Base-by-base conservation (phyloP, 1,140 invertebrate species). In the Colletes latitarsis region DNA sequence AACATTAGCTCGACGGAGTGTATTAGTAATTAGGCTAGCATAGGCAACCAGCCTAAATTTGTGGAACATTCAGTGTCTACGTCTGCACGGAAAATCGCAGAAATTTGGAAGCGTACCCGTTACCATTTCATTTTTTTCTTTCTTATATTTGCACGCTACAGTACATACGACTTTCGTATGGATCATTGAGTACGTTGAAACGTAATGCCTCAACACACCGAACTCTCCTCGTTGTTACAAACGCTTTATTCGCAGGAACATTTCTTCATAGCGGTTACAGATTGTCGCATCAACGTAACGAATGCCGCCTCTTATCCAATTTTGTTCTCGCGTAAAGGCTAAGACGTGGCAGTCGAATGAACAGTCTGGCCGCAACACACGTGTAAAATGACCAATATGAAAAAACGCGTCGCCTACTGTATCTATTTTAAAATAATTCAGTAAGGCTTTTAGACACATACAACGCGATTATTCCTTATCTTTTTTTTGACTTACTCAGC, bases 1-100 rank as follows among this genome's bases (percentile, higher is more conserved):
- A 75, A 75, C 63, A 80, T 75, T 75, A 80, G 72, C 66, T 76
- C 73, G 64, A 81, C 79, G 79, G 79, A 81, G 79, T 80, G 78
- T 74, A 74, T 63, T 77, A 77, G 66, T 81, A 77, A 60, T 69
- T 73, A 69, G 79, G 41, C 79, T 77, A 66, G 73, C 39, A 43
- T 60, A 58, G 12, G 14, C 41, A 67, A 81, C 73, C 63, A 81
- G 79, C 49, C 64, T 69, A 76, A 46, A 69, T 77, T 67, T 17
- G 57, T 81, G 79, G 79, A 81, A 81, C 73, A 81, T 77, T 81
- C 19, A 80, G 53, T 67, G 71, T 75, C 62, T 80, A 80, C 53
- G 15, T 53, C 78, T 80, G 78, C 72, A 80, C 46, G 53, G 30
- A 75, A 80, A 66, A 66, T 66, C 63, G 49, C 76, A 71, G 53